Evolutionary conservation across 2,888 invertebrate species (phyloP), one percentile per base, ranked within the genome.

Genomic region (Nephrocerus scutellatus): DNA sequence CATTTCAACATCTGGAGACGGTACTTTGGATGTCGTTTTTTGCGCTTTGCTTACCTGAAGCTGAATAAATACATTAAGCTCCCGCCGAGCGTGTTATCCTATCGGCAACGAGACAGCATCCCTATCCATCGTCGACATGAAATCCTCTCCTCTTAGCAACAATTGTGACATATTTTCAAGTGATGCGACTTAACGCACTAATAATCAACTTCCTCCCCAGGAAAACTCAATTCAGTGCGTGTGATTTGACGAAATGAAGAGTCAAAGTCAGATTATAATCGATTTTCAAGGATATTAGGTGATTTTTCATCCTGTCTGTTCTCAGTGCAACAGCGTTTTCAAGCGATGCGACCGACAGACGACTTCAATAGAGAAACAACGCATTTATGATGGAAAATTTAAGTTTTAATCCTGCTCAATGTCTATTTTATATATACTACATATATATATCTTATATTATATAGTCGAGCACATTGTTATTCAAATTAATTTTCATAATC

Each of bases 401-500:
- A 3, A 20, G 13, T 13, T 31, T 13, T 29, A 14, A 14, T 29
- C 16, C 9, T 14, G 18, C n/a, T 29, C 29, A 15, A 3, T 16
- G 14, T 13, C 13, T 18, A 10, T 30, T 20, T 3, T 2, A 16
- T 12, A 20, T 18, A 6, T 58, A 56, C 59, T 53, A 56, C 57
- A 57, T 56, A 60, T 54, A 56, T 60, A 57, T 51, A 39, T 12
- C 5, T 9, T 42, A 47, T 48, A 44, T 46, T 53, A 48, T 53
- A 57, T 53, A 53, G 54, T 38, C 23, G 36, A 30, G 30, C 35
- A 55, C 56, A 58, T 63, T 63, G 56, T 63, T 63, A 62, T 61
- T 63, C 56, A 63, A 63, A 61, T 63, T 53, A 52, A 53, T 56
- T 53, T 48, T 46, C 43, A 41, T 37, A 40, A 46, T 43, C 45